Evolutionary conservation across 2,888 invertebrate genomes (phyloP), one percentile per base, ranked within the genome.

Genomic region (Dermolepida albohirtum): DNA sequence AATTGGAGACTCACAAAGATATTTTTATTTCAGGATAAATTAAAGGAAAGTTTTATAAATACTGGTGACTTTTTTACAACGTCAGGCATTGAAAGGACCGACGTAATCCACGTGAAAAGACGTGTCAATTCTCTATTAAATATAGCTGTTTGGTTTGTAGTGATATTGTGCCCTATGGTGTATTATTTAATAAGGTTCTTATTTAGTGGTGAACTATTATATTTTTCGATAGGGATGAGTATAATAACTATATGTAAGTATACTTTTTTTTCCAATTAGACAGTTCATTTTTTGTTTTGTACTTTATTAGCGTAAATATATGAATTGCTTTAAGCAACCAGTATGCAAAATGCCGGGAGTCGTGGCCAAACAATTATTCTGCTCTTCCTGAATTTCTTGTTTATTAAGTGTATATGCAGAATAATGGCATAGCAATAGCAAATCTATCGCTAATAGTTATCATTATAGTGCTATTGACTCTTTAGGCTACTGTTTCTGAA

Each of bases 11-110:
- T 22, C 22, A 22, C 1, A 22, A 22, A 16, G 0, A 40, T 63
- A 17, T 59, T 34, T 72, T 69, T 8, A 39, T 72, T 72, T 10
- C 81, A 91, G 91, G 93, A 93, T 80, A 88, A 88, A 81, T 85
- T 92, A 86, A 87, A 88, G 76, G 92, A 92, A 16, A 92, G 92
- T 70, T 93, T 92, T 79, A 74, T 87, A 14, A 86, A 89, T 77
- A 91, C 91, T 1, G 94, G 94, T 11, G 91, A 93, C 81, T 95
- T 93, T 82, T 94, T 94, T 81, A 84, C 87, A 59, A 89, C 90
- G 50, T 93, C 93, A 5, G 94, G 92, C 2, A 87, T 92, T 5
- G 85, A 88, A 72, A 86, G 88, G 76, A 84, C 89, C 17, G 87
- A 89, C 52, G 84, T 86, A 0, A 89, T 90, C 74, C 82, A 83